Evolutionary conservation across 2,797 vertebrate genomes (phyloP), one percentile per base, ranked within the genome.

Genomic region (Smutsia gigantea): DNA sequence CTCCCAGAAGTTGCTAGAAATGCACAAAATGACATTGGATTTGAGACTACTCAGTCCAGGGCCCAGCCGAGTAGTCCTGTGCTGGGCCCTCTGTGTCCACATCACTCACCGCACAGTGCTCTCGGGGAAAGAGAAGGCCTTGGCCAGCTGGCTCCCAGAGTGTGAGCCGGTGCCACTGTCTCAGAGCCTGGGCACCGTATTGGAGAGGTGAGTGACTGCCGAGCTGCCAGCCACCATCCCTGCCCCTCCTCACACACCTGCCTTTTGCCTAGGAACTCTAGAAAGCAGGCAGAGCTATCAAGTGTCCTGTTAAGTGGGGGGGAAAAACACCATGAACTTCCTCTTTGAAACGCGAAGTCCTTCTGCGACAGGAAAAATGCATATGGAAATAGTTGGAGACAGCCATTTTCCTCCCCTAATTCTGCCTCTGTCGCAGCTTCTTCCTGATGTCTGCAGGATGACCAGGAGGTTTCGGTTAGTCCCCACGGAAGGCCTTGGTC

Each of bases 131-230:
- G 68, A 2, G 1, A 42, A 37, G 49, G 72, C 61, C 66, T 34
- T 31, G 75, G 18, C 85, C 37, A 49, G 63, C 57, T 2, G 27
- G 27, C 49, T 66, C 6, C 46, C 6, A 21, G 7, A 9, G n/a
- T 42, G 34, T 0, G 7, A 11, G 7, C 46, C 27, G 57, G 31
- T 21, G 21, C 5, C 5, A 0, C 7, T 17, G 15, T 53, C 3
- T 11, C 39, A 21, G 21, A 53, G 55, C 4, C 42, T 49, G 5
- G 39, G 25, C 14, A 18, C 19, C 2, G 1, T 3, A 7, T 18
- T 1, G 8, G 15, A 66, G 49, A 27, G 19, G 13, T 31, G 18
- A 68, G 71, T 15, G 11, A 15, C 64, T 13, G 12, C 7, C 3
- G 5, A 34, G 71, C 68, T 37, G 29, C n/a, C 5, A 5, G 39